Base-by-base conservation (phyloP, 2,888 invertebrate species). In the Sclerodermus sp. region DNA sequence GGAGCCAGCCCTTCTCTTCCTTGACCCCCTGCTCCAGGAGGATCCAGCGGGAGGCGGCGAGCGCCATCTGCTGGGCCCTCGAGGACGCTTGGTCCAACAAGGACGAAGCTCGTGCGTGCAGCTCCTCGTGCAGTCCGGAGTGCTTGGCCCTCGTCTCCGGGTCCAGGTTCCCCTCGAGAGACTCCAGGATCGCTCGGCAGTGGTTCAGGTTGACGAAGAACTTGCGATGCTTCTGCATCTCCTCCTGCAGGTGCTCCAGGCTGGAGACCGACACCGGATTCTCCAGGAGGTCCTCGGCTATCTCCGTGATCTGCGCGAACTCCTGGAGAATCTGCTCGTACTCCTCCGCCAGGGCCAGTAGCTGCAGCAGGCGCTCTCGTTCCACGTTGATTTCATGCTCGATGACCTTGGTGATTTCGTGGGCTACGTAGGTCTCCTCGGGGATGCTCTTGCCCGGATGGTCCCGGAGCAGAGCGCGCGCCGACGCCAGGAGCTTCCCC, bases 201-300 rank as follows among this genome's bases (percentile, higher is more conserved):
- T 93, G 91, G 67, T 91, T 93, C 8, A 94, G 78, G 64, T 92
- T 93, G 0, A 91, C 90, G 70, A 93, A 93, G 81, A 93, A 93
- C 70, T 90, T 91, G 34, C 93, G 83, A 67, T 93, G 91, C 71
- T 91, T 93, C 67, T 92, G 92, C 79, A 93, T 90, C 80, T 93
- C 93, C 67, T 91, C 90, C 67, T 91, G 90, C n/a, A 93, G 79
- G 65, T 92, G 90, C 64, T 89, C 87, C 53, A 92, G 79, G 61
- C 87, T 87, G 32, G 83, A 85, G 1, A 91, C 90, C 6, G 86
- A 85, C 30, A 93, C 87, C 38, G 89, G 87, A 60, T 88, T 88
- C 58, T 90, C 88, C 6, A 93, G 83, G 32, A 93, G 79, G 37
- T 88, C 87, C 74, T 93, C 91, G 0, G 93, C 93, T 5, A 93